A percentile compares a stretch with the other conserved stretches of the same genome.
These are phyloP conservation scores for Taenaris catops DNA, from an alignment of 2,888 invertebrate genomes.

Conservation along the genomic window DNA sequence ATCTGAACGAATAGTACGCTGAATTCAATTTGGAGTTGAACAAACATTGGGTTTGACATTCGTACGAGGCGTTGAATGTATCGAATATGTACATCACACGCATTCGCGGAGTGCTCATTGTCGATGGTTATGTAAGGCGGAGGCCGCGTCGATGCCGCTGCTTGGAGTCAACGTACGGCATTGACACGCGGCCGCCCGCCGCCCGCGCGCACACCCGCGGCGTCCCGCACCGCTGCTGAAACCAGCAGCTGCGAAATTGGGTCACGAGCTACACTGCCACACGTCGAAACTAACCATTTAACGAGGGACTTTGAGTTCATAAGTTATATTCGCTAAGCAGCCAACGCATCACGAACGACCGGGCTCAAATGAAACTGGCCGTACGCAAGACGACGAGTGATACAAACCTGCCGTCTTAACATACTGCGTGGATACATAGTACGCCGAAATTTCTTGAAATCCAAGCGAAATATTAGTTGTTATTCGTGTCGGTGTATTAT, in stretches of 20 bases:
- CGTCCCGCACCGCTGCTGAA: slow-evolving; percentile 66
- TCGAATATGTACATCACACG: slow-evolving; percentile 50
- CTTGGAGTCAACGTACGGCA: slow-evolving; percentile 78
- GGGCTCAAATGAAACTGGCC: slow-evolving; percentile 27
- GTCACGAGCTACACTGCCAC: slow-evolving; percentile 69
- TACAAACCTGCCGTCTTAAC: slow-evolving; percentile 57
- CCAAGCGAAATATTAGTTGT: too few species aligned
- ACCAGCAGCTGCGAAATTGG: slow-evolving; percentile 78
- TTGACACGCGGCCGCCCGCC: slow-evolving; percentile 70
- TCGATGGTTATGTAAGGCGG: slow-evolving; percentile 78
- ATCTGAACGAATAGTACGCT: slow-evolving; percentile 10
- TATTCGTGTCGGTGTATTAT: too few species aligned
- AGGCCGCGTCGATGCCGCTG: slow-evolving; percentile 72
- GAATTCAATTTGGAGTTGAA: slow-evolving; percentile 11
- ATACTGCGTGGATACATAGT: slow-evolving; percentile 31
- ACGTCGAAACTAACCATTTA: slow-evolving; percentile 53
- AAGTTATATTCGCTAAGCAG: slow-evolving; percentile 14
- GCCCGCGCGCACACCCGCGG: slow-evolving; percentile 38
- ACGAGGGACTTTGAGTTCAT: slow-evolving; percentile 29
- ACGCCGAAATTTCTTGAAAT: slow-evolving; percentile 37
- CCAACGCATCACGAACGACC: slow-evolving; percentile 8
- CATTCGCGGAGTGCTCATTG: slow-evolving; percentile 65
- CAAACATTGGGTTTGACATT: slow-evolving; percentile 21
- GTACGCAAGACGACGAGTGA: slow-evolving; percentile 43
- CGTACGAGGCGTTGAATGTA: slow-evolving; percentile 16